These are phyloP conservation scores for Scyliorhinus canicula DNA, from an alignment of 2,797 vertebrate genomes.

Conservation along the genomic window DNA sequence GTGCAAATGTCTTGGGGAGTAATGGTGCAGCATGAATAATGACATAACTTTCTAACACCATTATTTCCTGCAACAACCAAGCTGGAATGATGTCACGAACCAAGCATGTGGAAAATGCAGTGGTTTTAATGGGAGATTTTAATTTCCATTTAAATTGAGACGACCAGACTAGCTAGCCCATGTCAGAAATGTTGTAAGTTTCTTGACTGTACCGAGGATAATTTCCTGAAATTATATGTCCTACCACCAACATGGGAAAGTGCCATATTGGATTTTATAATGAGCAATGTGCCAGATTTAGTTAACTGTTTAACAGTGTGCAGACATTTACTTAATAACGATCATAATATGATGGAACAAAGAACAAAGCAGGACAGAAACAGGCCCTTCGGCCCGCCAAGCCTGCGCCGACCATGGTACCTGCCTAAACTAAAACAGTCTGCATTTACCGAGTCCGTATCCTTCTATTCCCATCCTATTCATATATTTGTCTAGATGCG, in stretches of 20 bases:
- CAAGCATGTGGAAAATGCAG: background rate
- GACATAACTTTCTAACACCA: background rate
- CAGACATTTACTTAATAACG: background rate
- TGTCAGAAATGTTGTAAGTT: background rate
- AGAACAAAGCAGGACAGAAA: too few species aligned
- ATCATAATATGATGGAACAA: conserved; percentile 5
- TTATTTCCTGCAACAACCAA: background rate
- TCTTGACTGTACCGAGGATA: background rate
- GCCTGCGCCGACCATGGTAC: too few species aligned
- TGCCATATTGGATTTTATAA: background rate
- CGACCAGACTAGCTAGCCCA: background rate
- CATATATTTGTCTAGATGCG: too few species aligned
- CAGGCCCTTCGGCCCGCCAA: too few species aligned
- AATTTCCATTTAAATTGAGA: background rate
- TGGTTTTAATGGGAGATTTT: background rate
- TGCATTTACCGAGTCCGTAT: too few species aligned
- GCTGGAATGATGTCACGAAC: background rate
- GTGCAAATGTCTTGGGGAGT: background rate
- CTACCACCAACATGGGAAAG: background rate
- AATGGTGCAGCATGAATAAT: background rate
- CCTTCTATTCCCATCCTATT: too few species aligned
- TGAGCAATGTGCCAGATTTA: background rate
- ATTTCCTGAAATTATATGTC: background rate
- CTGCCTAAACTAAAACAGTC: too few species aligned
- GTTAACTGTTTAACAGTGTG: background rate